Conservation (phyloP, 2,888 invertebrate species). For the Acronicta alni region DNA sequence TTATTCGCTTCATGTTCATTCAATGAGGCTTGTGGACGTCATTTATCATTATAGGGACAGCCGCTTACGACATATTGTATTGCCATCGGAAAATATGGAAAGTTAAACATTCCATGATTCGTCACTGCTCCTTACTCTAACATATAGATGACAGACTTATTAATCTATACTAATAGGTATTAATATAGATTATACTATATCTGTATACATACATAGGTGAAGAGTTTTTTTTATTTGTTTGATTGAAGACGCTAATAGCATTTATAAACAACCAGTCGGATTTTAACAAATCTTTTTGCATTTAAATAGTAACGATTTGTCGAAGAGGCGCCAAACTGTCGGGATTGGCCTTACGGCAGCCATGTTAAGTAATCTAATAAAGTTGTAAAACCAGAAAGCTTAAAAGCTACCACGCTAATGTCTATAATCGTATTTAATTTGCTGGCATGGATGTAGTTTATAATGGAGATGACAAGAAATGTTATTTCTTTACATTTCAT, state of each 20-base stretch:
- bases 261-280: no score
- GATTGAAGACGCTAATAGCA: no score
- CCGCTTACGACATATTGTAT: slow-evolving; percentile 8
- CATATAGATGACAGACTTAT: no score
- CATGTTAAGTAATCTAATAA: slow-evolving; percentile 49
- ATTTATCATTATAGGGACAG: slow-evolving; percentile 32
- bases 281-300: no score
- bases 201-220: no score
- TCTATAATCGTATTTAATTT: slow-evolving; percentile 26
- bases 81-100: slow-evolving; percentile 8
- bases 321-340: slow-evolving; percentile 60
- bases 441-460: slow-evolving; percentile 2
- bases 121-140: no score
- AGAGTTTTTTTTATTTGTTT: no score
- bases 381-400: slow-evolving; percentile 37
- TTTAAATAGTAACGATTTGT: slow-evolving; percentile 49
- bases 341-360: slow-evolving; percentile 35
- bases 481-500: not conserved
- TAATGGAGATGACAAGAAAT: slow-evolving; percentile 9
- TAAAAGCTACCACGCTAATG: slow-evolving; percentile 30
- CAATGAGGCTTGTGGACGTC: slow-evolving; percentile 18
- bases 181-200: no score
- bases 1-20: slow-evolving; percentile 45
- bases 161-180: no score
- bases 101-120: not conserved